Conservation (phyloP, 2,797 vertebrate species). For the Danio albolineatus region DNA sequence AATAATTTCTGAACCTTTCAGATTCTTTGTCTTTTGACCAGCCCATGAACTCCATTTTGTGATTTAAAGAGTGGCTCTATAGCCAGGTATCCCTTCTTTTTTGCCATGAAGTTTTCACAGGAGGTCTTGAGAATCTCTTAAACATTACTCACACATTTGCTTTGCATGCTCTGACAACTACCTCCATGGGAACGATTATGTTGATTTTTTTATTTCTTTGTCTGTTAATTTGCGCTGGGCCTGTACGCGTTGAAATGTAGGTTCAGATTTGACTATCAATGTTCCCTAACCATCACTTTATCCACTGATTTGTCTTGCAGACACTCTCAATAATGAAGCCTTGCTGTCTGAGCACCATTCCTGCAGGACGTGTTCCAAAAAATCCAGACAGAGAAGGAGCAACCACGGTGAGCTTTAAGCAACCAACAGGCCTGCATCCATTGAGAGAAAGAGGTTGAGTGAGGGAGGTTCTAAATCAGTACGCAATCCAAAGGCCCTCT, state of each 20-base stretch:
- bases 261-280: constrained; percentile 75
- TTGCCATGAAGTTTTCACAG: background rate
- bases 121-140: constrained; percentile 8
- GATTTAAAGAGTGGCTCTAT: background rate
- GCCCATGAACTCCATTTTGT: too few relatives aligned
- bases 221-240: background rate
- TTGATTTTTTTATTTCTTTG: background rate
- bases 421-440: constrained; percentile 42
- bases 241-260: constrained; percentile 52
- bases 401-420: constrained; percentile 51
- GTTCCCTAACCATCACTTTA: constrained; percentile 64
- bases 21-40: too few relatives aligned
- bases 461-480: constrained; percentile 84
- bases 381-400: constrained; percentile 56
- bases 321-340: constrained; percentile 75
- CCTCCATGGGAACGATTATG: constrained; percentile 6
- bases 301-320: constrained; percentile 80
- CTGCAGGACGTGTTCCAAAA: constrained; percentile 54
- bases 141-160: background rate
- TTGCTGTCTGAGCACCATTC: constrained; percentile 50
- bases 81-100: background rate
- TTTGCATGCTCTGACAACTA: background rate
- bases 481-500: constrained; percentile 82
- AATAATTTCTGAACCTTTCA: too few relatives aligned
- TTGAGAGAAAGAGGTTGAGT: constrained; percentile 74